Conservation (phyloP, 1,140 invertebrate genomes). For the Papilio aristodemus region DNA sequence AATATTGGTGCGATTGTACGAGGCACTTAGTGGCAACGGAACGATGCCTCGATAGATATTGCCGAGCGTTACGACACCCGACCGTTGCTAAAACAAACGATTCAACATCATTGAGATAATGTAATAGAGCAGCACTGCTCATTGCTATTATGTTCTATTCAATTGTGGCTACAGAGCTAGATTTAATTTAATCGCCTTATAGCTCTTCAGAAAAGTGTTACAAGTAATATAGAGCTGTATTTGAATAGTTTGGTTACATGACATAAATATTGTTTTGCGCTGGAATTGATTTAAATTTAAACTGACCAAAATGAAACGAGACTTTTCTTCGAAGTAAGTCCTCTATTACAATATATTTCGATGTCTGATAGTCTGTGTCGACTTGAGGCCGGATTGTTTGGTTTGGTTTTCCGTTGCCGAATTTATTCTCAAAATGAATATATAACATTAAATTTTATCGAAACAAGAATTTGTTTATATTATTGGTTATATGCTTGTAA, state of each 20-base stretch:
- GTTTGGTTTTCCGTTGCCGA: background rate
- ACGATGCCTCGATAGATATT: conserved; percentile 30
- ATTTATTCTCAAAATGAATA: conserved; percentile 14
- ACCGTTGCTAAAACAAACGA: conserved; percentile 34
- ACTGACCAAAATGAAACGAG: no score
- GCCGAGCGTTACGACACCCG: conserved; percentile 5
- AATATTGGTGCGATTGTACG: conserved; percentile 50
- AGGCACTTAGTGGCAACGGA: conserved; percentile 40
- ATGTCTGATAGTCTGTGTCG: background rate
- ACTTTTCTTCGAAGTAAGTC: no score
- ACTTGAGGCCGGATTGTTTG: conserved; percentile 12
- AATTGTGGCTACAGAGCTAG: no score
- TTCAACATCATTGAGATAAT: background rate
- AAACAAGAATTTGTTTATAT: conserved; percentile 15
- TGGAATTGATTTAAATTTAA: no score
- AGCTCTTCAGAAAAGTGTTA: no score
- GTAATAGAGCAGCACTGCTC: no score
- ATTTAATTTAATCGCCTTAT: no score
- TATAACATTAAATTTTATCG: conserved; percentile 24
- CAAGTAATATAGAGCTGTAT: no score
- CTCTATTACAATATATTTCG: no score
- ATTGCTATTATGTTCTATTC: no score
- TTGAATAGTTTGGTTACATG: no score
- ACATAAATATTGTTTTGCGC: no score
- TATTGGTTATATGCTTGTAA: background rate